Conservation (phyloP, 1,140 invertebrate species). For the Yoshiicerus persimilis region DNA sequence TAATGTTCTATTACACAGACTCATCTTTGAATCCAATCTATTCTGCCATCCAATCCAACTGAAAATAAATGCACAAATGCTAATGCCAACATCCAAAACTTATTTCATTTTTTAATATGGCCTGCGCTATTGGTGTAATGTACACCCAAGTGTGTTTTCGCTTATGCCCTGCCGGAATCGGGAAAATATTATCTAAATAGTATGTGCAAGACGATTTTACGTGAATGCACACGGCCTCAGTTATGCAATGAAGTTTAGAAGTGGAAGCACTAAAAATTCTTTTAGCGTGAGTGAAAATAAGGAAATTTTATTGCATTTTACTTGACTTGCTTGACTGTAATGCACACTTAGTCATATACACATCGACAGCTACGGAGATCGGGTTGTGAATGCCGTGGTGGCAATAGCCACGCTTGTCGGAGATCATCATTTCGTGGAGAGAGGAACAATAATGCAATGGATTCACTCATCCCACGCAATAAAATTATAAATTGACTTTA, state of each 20-base stretch:
- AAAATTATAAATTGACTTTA: background rate
- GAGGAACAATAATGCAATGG: background rate
- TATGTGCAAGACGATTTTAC: background rate
- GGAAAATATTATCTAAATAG: background rate
- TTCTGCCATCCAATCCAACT: background rate
- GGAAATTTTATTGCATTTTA: slow-evolving; percentile 23
- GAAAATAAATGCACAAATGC: background rate
- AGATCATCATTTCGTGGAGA: background rate
- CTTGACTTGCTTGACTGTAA: background rate
- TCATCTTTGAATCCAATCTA: background rate
- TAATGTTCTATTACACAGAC: background rate
- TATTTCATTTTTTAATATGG: slow-evolving; percentile 5
- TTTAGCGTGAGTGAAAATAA: background rate
- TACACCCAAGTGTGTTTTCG: background rate
- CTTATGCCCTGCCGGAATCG: background rate
- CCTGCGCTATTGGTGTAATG: background rate
- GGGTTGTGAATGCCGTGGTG: background rate
- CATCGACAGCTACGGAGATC: background rate
- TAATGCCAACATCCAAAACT: background rate
- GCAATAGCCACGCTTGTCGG: background rate
- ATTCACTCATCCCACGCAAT: slow-evolving; percentile 8
- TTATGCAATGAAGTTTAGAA: background rate
- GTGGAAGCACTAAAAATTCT: background rate
- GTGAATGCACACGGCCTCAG: background rate
- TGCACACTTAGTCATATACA: background rate